phyloP scores from a whole-genome alignment of 2,888 invertebrate genomes.

The Caenorhabditis zanzibari region DNA sequence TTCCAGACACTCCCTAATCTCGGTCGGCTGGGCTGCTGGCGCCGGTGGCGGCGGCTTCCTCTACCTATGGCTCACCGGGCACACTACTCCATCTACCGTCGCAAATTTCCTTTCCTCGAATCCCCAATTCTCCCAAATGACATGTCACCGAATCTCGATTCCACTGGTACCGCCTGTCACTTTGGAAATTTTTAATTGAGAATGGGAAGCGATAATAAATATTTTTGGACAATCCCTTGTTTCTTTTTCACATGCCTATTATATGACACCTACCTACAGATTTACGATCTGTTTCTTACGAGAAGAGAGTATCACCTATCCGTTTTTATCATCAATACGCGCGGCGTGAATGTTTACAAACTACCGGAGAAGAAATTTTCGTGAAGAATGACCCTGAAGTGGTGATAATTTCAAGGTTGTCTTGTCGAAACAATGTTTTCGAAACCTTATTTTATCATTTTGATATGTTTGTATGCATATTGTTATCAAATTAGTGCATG shows the following conservation, averaged over 20 bases:
- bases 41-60: constrained; percentile 81
- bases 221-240: constrained; percentile 3
- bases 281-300: constrained; percentile 48
- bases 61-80: constrained; percentile 70
- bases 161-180: constrained; percentile 19
- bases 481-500: constrained; percentile 21
- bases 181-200: constrained; percentile 14
- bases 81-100: constrained; percentile 36
- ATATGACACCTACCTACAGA: constrained; percentile 57
- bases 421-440: constrained; percentile 52
- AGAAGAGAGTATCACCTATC: constrained; percentile 17
- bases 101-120: neutral
- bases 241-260: constrained; percentile 59
- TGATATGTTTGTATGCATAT: neutral
- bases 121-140: constrained; percentile 35
- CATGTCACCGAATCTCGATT: constrained; percentile 53
- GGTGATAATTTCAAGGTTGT: constrained; percentile 56
- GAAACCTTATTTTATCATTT: constrained; percentile 1
- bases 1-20: constrained; percentile 58
- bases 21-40: constrained; percentile 77
- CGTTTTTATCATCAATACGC: constrained; percentile 42
- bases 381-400: neutral
- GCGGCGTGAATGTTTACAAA: constrained; percentile 55
- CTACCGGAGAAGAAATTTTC: constrained; percentile 27
- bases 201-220: constrained; percentile 23